Base-by-base conservation (phyloP, 2,797 vertebrate genomes). In the Enteromius anoplus region DNA sequence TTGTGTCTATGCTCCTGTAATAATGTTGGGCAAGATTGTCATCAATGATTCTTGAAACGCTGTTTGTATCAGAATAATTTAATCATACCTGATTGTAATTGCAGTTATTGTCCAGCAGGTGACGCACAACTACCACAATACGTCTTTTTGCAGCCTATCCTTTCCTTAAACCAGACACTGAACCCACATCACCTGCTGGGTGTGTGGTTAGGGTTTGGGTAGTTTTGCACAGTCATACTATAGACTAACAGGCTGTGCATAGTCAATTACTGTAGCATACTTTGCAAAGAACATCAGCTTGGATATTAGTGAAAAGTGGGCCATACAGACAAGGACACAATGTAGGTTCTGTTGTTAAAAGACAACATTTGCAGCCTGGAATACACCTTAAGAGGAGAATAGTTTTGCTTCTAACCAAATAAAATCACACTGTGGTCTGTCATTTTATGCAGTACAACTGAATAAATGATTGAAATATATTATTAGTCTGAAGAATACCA, bases 81-180 rank as follows among this genome's bases (percentile, higher is more conserved):
- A 3, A 73, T 14, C 3, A 10, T 8, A 42, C n/a, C 15, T 23
- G 8, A 3, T 62, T 76, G 53, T 62, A 65, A 32, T 73, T 66
- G n/a, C 47, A 29, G 4, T 7, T 40, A 21, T 75, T 75, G n/a
- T 75, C 80, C 80, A 75, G 5, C 47, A 75, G 80, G 34, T 21
- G 80, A 19, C 70, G 47, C 29, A 17, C 60, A 53, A 19, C 2
- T 29, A 34, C 40, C 40, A 19, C 5, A 71, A 32, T 21, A 21
- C 0, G 3, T 32, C 47, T 34, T 23, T 40, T 53, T 19, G 4
- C 34, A 75, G 11, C 1, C 6, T 23, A 2, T 3, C 32, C 10
- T 55, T 42, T 42, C 49, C 14, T n/a, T 53, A 34, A 72, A 21
- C 10, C 10, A n/a, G 8, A 2, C 45, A 58, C 17, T 32, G 17